Evolutionary conservation across 2,113 vertebrate genomes (phyloP).

Genomic region (Chloebia gouldiae): DNA sequence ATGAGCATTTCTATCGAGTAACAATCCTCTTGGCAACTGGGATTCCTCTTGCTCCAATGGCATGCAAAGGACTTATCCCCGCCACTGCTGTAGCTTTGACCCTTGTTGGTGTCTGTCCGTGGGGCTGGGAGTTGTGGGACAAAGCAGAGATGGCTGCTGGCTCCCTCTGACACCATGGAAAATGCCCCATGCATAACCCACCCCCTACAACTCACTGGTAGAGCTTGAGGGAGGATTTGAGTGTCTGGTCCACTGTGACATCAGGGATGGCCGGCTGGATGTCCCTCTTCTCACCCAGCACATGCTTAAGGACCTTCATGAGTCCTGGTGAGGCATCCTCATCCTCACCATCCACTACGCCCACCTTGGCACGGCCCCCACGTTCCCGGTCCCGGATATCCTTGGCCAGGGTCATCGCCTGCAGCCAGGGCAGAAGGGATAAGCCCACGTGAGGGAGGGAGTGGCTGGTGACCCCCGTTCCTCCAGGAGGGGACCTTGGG

Average conservation of each 20-base stretch:
- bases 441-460: background rate
- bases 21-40: background rate
- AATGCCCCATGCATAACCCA: rapidly evolving
- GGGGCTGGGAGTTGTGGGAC: background rate
- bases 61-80: background rate
- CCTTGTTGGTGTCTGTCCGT: background rate
- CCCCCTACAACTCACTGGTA: constrained; percentile 79
- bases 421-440: background rate
- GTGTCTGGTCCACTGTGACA: constrained; percentile 73
- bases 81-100: background rate
- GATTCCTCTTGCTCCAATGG: background rate
- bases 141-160: background rate
- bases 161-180: background rate
- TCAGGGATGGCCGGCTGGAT: constrained; percentile 76
- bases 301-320: constrained; percentile 76
- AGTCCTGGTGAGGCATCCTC: constrained; percentile 69
- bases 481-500: background rate
- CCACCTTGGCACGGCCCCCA: constrained; percentile 80
- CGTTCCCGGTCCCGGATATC: constrained; percentile 88
- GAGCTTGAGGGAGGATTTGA: constrained; percentile 80
- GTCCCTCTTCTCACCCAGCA: constrained; percentile 73
- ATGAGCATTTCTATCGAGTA: rapidly evolving
- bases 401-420: constrained; percentile 86
- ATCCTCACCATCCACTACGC: constrained; percentile 78
- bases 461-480: background rate